A percentile compares a stretch with the other conserved stretches of the same genome.
Conservation (phyloP, 2,888 invertebrate species). For the Leucoma salicis region DNA sequence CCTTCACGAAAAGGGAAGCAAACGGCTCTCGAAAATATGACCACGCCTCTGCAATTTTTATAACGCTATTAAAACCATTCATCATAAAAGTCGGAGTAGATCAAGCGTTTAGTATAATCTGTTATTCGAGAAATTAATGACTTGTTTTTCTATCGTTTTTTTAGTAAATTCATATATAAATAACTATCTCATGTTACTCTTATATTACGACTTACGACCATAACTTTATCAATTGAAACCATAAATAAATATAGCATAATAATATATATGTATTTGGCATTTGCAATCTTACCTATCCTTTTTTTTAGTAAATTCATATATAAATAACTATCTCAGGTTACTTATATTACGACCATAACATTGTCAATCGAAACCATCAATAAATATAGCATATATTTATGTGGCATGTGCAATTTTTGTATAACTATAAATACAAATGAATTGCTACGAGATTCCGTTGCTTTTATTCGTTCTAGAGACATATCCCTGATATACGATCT, state of each 20-base stretch:
- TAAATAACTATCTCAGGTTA: constrained; percentile 6
- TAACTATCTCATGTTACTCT: constrained; percentile 6
- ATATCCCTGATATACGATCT: background rate
- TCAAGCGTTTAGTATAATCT: no score
- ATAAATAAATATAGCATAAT: background rate
- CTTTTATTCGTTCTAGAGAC: constrained; percentile 1
- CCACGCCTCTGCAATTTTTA: constrained; percentile 28
- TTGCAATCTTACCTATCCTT: background rate
- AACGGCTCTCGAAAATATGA: constrained; percentile 14
- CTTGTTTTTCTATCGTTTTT: constrained; percentile 19
- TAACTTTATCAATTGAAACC: constrained; percentile 17
- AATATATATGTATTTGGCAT: background rate
- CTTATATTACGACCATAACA: constrained; percentile 21
- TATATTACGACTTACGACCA: constrained; percentile 17
- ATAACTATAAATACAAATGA: background rate
- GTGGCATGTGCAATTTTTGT: background rate
- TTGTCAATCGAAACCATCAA: constrained; percentile 4
- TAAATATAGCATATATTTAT: background rate
- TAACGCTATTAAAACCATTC: constrained; percentile 30
- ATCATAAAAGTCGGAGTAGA: constrained; percentile 29
- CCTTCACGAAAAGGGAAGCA: background rate
- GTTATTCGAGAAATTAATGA: constrained; percentile 15
- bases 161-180: no score
- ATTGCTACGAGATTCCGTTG: background rate
- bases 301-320: no score